phyloP scores from a whole-genome alignment of 1,140 invertebrate species.

The Tetranychus cinnabarinus region DNA sequence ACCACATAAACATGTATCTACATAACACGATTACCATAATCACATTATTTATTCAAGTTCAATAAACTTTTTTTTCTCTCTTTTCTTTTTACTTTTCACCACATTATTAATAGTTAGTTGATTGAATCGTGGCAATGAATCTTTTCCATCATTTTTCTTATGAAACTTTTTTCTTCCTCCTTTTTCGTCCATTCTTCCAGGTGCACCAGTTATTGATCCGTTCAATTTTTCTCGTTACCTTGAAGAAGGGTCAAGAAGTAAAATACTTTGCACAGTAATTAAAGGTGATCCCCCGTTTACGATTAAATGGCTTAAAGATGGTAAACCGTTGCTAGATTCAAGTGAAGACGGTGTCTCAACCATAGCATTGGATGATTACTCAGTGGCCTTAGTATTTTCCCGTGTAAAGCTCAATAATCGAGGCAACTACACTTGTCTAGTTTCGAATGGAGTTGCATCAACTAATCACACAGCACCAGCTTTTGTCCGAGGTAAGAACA shows the following conservation, averaged over 20 bases:
- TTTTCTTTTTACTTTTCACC: too few species aligned
- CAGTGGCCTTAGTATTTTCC: slow-evolving; percentile 10
- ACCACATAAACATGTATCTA: too few species aligned
- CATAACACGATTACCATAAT: too few species aligned
- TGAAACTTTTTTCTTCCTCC: too few species aligned
- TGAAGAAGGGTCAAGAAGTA: slow-evolving; percentile 54
- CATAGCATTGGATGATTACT: slow-evolving; percentile 19
- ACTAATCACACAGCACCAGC: slow-evolving; percentile 20
- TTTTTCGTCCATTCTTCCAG: slow-evolving; percentile 1
- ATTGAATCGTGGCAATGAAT: too few species aligned
- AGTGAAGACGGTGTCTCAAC: slow-evolving; percentile 7
- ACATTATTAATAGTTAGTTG: too few species aligned
- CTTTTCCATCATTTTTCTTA: too few species aligned
- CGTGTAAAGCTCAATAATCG: slow-evolving; percentile 20
- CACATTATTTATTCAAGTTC: too few species aligned
- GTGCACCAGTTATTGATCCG: slow-evolving; percentile 19
- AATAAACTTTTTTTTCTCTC: too few species aligned
- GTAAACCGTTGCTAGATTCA: slow-evolving; percentile 10
- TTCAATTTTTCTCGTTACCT: slow-evolving; percentile 36
- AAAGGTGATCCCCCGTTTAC: slow-evolving; percentile 42
- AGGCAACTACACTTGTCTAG: slow-evolving; percentile 26
- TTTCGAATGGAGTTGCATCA: slow-evolving; percentile 20
- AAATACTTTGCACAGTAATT: slow-evolving; percentile 58
- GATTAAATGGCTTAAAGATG: slow-evolving; percentile 21
- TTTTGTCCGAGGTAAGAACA: slow-evolving; percentile 20